phyloP scores from a whole-genome alignment of 2,113 vertebrate genomes.

The Daboia siamensis region DNA sequence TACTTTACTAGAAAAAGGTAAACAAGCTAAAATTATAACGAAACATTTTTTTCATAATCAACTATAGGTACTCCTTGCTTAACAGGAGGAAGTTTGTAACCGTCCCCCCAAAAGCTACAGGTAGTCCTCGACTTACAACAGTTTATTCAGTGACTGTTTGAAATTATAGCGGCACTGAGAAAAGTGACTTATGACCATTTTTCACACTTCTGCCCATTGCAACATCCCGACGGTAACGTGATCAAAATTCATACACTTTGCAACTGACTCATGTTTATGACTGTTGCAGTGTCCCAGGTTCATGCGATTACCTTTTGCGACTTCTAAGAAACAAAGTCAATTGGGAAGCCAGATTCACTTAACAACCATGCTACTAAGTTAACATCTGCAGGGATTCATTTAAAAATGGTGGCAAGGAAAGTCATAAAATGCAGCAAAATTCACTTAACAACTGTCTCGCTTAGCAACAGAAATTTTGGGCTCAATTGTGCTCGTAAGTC shows the following conservation, averaged over 20 bases:
- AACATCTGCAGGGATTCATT: neutral
- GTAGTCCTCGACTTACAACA: neutral
- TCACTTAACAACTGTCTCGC: neutral
- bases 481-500: too few species aligned
- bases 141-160: neutral
- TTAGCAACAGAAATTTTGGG: neutral
- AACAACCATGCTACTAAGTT: neutral
- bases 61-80: neutral
- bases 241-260: too few species aligned
- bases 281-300: too few species aligned
- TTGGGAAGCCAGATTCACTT: too few species aligned
- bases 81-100: neutral
- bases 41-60: neutral
- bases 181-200: too few species aligned
- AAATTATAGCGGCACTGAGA: neutral
- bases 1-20: constrained; percentile 6
- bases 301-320: too few species aligned
- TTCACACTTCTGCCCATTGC: too few species aligned
- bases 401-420: neutral
- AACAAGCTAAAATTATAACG: neutral
- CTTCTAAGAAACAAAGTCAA: too few species aligned
- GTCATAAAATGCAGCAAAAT: neutral
- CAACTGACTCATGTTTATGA: too few species aligned
- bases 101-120: neutral
- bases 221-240: too few species aligned